A percentile compares a stretch with the other conserved stretches of the same genome.
Conservation (phyloP, 64 coral and sea anemone species). For the Montipora sp. region DNA sequence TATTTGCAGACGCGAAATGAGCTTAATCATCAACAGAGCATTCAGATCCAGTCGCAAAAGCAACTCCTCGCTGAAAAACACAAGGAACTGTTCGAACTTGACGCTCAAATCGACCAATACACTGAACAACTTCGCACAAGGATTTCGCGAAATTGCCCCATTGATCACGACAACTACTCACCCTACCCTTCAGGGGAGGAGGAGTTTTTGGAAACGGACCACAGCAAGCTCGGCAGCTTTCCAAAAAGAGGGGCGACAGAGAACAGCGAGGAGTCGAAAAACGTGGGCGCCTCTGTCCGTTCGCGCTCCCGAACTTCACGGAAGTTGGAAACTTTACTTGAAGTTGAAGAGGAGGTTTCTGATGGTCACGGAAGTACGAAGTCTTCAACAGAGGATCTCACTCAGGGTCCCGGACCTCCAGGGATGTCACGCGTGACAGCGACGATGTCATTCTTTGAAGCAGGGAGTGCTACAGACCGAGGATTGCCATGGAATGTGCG, state of each 20-base stretch:
- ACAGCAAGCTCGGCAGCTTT: constrained; percentile 10
- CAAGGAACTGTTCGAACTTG: constrained; percentile 85
- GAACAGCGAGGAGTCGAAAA: background rate
- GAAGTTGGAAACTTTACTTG: constrained; percentile 55
- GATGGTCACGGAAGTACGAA: constrained; percentile 26
- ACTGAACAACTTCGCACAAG: constrained; percentile 68
- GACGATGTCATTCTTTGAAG: constrained; percentile 49
- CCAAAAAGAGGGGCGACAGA: background rate
- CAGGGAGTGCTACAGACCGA: background rate
- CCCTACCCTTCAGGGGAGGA: constrained; percentile 6
- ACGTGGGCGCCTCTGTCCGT: background rate
- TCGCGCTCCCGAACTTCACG: constrained; percentile 27
- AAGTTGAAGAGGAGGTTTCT: constrained; percentile 60
- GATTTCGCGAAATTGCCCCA: constrained; percentile 13
- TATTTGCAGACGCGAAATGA: constrained; percentile 80
- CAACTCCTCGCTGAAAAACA: constrained; percentile 91
- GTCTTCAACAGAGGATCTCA: constrained; percentile 39
- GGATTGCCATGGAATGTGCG: background rate
- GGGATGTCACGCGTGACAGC: constrained; percentile 40
- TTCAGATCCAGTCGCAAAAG: constrained; percentile 88
- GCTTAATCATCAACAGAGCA: constrained; percentile 90
- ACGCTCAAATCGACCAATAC: constrained; percentile 80
- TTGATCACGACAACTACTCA: constrained; percentile 3
- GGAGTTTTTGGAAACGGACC: constrained; percentile 26
- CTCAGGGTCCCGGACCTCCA: constrained; percentile 7